Conservation (phyloP, 2,888 invertebrate species). For the Caenorhabditis zanzibari region DNA sequence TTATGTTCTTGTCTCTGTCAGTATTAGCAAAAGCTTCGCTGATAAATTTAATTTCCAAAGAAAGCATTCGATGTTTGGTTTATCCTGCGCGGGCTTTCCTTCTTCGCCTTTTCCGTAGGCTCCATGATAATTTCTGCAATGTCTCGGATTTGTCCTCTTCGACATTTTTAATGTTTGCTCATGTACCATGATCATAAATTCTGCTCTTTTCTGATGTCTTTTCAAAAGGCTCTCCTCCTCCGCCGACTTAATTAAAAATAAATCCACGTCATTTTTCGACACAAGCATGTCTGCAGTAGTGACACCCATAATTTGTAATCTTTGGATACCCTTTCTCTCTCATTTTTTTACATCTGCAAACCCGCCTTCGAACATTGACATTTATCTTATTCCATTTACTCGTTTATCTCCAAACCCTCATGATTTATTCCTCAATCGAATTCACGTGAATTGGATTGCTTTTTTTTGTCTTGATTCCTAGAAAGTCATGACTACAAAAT, state of each 20-base stretch:
- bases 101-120: not conserved
- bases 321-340: not conserved
- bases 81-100: not conserved
- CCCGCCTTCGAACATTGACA: not conserved
- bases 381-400: not conserved
- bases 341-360: not conserved
- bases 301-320: not conserved
- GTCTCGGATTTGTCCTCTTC: slow-evolving; percentile 6
- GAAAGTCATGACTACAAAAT: not conserved
- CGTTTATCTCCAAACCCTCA: slow-evolving; percentile 2
- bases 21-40: not conserved
- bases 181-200: slow-evolving; percentile 21
- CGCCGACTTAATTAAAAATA: slow-evolving; percentile 10
- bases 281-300: not conserved
- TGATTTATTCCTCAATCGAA: not conserved
- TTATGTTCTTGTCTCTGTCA: not conserved
- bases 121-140: slow-evolving; percentile 11
- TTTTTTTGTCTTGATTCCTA: not conserved
- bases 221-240: slow-evolving; percentile 18
- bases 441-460: slow-evolving; percentile 24
- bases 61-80: slow-evolving; percentile 9
- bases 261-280: slow-evolving; percentile 31
- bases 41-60: slow-evolving; percentile 8
- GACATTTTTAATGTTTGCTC: slow-evolving; percentile 38
- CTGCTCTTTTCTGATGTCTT: slow-evolving; percentile 30